Percentiles rank a stretch among this genome's conserved stretches.
These are phyloP conservation scores for Tachyglossus aculeatus DNA, from an alignment of 2,797 vertebrate genomes.

Conservation along the genomic window DNA sequence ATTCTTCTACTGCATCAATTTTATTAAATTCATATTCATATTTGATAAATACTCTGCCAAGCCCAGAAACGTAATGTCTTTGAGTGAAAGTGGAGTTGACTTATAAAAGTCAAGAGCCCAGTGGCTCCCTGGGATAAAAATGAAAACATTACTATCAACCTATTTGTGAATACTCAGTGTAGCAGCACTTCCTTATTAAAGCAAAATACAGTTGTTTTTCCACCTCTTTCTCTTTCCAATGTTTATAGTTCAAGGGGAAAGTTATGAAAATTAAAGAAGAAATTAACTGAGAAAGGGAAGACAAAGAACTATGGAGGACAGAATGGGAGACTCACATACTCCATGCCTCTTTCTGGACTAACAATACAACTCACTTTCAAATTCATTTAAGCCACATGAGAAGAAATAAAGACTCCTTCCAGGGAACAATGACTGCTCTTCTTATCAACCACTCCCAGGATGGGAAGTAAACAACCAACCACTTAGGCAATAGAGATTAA, in stretches of 20 bases:
- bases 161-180: conserved; percentile 56
- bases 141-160: conserved; percentile 57
- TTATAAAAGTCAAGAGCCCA: conserved; percentile 42
- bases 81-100: conserved; percentile 33
- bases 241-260: conserved; percentile 43
- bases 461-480: conserved; percentile 39
- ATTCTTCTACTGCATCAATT: not conserved
- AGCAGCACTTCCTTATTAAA: conserved; percentile 47
- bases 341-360: conserved; percentile 1
- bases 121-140: conserved; percentile 43
- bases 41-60: conserved; percentile 17
- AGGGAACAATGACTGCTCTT: conserved; percentile 38
- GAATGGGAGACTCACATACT: conserved; percentile 3
- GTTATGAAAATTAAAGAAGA: conserved; percentile 49
- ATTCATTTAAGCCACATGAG: conserved; percentile 39
- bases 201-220: conserved; percentile 52
- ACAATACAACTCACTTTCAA: conserved; percentile 46
- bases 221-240: conserved; percentile 22
- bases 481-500: conserved; percentile 57
- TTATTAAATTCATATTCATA: conserved; percentile 25
- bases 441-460: conserved; percentile 44
- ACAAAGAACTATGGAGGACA: not conserved
- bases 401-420: conserved; percentile 53
- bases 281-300: conserved; percentile 30
- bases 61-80: not conserved